Conservation (phyloP, 1,140 invertebrate genomes). For the Cyclina sinensis region DNA sequence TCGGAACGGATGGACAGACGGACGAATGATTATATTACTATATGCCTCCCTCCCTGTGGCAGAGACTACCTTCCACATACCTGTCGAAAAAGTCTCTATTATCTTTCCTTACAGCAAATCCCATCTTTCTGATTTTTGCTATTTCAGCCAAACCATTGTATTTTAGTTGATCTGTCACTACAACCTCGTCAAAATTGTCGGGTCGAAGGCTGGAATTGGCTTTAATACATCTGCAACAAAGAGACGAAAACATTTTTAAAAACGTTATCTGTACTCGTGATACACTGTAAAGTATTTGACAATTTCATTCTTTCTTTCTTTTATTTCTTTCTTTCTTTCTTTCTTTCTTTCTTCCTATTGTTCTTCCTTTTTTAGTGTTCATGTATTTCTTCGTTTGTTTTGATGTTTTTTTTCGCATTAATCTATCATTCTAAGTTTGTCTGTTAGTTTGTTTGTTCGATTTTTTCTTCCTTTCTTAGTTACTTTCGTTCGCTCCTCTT, state of each 20-base stretch:
- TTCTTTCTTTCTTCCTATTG: too few species aligned
- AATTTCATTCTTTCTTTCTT: background rate
- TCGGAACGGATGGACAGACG: too few species aligned
- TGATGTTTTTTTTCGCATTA: background rate
- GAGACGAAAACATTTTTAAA: too few species aligned
- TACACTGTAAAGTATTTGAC: too few species aligned
- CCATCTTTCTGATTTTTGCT: slow-evolving; percentile 79
- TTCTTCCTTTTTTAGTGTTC: too few species aligned
- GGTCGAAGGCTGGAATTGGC: slow-evolving; percentile 91
- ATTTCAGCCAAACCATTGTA: slow-evolving; percentile 84
- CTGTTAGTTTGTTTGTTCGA: background rate
- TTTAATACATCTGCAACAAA: slow-evolving; percentile 90
- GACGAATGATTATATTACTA: too few species aligned
- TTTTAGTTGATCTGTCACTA: slow-evolving; percentile 92
- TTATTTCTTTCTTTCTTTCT: too few species aligned
- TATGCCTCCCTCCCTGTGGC: too few species aligned
- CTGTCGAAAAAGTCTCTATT: slow-evolving; percentile 75
- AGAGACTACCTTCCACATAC: slow-evolving; percentile 71
- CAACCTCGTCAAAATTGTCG: slow-evolving; percentile 90
- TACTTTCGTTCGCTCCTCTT: too few species aligned
- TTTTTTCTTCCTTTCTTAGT: too few species aligned
- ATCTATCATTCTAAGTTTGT: background rate
- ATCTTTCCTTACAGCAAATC: slow-evolving; percentile 76
- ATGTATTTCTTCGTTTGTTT: too few species aligned
- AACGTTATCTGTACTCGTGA: too few species aligned